Percentiles rank a stretch among this genome's conserved stretches.
Conservation (phyloP, 2,888 invertebrate species). For the Spatulosminthurus flaviceps region DNA sequence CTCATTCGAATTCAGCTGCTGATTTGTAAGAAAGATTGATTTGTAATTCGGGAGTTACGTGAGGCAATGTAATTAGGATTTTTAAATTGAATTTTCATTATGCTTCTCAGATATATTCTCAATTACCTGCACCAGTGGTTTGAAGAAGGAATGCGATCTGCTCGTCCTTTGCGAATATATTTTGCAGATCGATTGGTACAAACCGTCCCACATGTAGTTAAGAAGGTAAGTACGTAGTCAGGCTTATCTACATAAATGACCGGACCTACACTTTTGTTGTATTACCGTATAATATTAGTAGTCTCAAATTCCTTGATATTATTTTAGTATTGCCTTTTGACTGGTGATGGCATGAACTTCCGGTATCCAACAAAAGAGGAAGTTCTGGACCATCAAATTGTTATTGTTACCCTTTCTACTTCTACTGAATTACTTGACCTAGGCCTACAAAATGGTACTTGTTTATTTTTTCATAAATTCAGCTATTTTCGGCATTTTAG, state of each 20-base stretch:
- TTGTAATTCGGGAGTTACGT: not conserved
- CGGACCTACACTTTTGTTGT: too few species aligned
- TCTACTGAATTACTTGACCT: constrained; percentile 78
- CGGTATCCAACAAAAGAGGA: constrained; percentile 77
- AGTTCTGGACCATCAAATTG: constrained; percentile 75
- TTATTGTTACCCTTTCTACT: constrained; percentile 81
- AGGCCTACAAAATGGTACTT: constrained; percentile 73
- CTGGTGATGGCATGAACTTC: constrained; percentile 70
- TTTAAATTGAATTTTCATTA: not conserved
- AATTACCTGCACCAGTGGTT: constrained; percentile 83
- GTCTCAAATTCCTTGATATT: not conserved
- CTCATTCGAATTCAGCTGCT: constrained; percentile 85
- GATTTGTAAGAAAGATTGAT: constrained; percentile 72
- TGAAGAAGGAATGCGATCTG: constrained; percentile 68
- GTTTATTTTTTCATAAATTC: too few species aligned
- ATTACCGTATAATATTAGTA: not conserved
- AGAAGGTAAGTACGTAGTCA: constrained; percentile 68
- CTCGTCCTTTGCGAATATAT: constrained; percentile 79
- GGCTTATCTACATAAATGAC: too few species aligned
- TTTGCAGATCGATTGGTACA: constrained; percentile 81
- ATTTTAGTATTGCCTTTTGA: constrained; percentile 77
- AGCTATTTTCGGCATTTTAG: too few species aligned
- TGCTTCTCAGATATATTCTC: constrained; percentile 71
- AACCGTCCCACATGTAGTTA: constrained; percentile 77
- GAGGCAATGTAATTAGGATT: not conserved